phyloP scores from a whole-genome alignment of 2,888 invertebrate genomes.

The Elysia crispata region DNA sequence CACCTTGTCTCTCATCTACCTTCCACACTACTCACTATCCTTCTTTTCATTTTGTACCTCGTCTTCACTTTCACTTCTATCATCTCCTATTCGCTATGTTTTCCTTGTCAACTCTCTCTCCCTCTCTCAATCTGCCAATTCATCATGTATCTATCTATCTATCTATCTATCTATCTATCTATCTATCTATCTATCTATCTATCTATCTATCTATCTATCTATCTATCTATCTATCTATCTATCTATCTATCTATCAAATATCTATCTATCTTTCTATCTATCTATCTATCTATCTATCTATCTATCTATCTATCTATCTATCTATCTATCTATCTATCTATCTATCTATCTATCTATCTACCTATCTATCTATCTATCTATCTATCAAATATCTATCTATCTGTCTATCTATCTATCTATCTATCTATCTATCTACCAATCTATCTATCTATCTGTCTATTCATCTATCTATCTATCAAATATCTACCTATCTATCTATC shows the following conservation, averaged over 20 bases:
- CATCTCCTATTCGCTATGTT: too few species aligned
- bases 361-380: too few species aligned
- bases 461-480: too few species aligned
- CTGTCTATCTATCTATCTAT: too few species aligned
- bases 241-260: neutral
- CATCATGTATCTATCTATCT: neutral
- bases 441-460: too few species aligned
- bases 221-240: slow-evolving; percentile 7
- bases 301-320: neutral
- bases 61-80: neutral
- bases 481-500: too few species aligned
- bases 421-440: too few species aligned
- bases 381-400: too few species aligned
- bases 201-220: neutral
- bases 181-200: slow-evolving; percentile 2
- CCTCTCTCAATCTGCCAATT: neutral
- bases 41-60: neutral
- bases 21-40: neutral
- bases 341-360: too few species aligned
- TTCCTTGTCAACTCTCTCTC: neutral
- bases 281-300: slow-evolving; percentile 2
- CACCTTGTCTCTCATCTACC: slow-evolving; percentile 1
- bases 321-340: too few species aligned
- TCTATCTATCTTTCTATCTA: too few species aligned
- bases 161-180: slow-evolving; percentile 1